Evolutionary conservation across 2,113 vertebrate species (phyloP), one percentile per base, ranked within the genome.

Genomic region (Malurus melanocephalus): DNA sequence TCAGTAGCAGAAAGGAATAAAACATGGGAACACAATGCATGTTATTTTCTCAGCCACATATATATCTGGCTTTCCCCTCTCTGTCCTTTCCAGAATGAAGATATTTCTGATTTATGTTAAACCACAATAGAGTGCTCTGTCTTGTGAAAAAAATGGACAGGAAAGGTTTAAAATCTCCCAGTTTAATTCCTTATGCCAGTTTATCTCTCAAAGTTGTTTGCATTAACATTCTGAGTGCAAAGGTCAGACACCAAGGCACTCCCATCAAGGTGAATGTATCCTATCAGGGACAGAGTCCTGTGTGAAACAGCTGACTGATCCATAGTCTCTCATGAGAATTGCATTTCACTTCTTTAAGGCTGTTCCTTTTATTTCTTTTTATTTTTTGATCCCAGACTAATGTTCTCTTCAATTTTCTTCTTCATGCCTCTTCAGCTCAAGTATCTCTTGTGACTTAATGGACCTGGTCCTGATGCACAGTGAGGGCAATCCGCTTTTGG

Each of bases 51-150:
- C 38, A 77, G 64, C 9, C 13, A 22, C 7, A 8, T 48, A 33
- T 72, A 79, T 92, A 84, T 77, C 33, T 87, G 67, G 4, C 16
- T 93, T 80, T 11, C 49, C 11, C 59, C 14, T 71, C n/a, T 71
- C n/a, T 80, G 46, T 60, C 28, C 15, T 60, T 75, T 53, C 19
- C 9, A 35, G 59, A 82, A 59, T 1, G 1, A 62, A 80, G n/a
- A 22, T 38, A 43, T 69, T 87, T 85, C 49, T 89, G 24, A 62
- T 79, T 88, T 81, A 66, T 76, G 4, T 84, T 79, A 62, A 87
- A n/a, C 18, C 20, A 61, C 27, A 78, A 61, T 14, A 35, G 20
- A 94, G 40, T 61, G 40, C 24, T 71, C 48, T 80, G n/a, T 80
- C 73, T 86, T 71, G 35, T 61, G 32, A 56, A 86, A 87, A 83